Evolutionary conservation across 1,140 invertebrate species (phyloP).

Genomic region (Platyscapa corneri): DNA sequence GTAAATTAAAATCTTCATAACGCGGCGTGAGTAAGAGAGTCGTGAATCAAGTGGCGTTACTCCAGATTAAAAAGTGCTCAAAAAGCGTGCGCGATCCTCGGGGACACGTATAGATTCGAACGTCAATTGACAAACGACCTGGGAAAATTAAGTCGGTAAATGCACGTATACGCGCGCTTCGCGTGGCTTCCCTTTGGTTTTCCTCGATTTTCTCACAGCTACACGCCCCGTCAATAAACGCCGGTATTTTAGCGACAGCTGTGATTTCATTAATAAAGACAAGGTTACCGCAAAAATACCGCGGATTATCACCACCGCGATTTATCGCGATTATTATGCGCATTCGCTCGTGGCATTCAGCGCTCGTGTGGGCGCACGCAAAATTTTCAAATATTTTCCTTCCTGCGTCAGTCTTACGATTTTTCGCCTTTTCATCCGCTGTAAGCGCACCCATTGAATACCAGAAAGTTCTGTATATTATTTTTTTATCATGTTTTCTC

Average conservation of each 20-base stretch:
- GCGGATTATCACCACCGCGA: constrained; percentile 10
- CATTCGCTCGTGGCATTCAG: too few relatives aligned
- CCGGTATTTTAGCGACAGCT: neutral
- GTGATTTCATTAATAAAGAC: constrained; percentile 34
- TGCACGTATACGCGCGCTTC: neutral
- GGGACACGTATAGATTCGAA: constrained; percentile 13
- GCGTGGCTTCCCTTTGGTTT: too few relatives aligned
- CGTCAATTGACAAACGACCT: constrained; percentile 48
- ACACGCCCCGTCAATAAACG: neutral
- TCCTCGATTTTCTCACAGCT: neutral
- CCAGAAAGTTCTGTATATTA: too few relatives aligned
- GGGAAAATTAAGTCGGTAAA: constrained; percentile 44
- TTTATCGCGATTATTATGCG: constrained; percentile 28
- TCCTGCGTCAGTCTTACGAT: too few relatives aligned
- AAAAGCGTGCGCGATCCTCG: constrained; percentile 26
- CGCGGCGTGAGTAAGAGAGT: neutral
- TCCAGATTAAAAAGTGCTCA: constrained; percentile 41
- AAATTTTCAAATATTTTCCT: neutral
- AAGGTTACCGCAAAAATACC: neutral
- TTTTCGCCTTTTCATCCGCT: too few relatives aligned
- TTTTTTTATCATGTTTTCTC: too few relatives aligned
- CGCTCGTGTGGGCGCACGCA: neutral
- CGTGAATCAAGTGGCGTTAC: constrained; percentile 32
- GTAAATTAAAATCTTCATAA: constrained; percentile 45
- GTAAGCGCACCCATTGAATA: too few relatives aligned